Evolutionary conservation across 2,113 vertebrate species (phyloP).

Genomic region (Syrmaticus mikado): DNA sequence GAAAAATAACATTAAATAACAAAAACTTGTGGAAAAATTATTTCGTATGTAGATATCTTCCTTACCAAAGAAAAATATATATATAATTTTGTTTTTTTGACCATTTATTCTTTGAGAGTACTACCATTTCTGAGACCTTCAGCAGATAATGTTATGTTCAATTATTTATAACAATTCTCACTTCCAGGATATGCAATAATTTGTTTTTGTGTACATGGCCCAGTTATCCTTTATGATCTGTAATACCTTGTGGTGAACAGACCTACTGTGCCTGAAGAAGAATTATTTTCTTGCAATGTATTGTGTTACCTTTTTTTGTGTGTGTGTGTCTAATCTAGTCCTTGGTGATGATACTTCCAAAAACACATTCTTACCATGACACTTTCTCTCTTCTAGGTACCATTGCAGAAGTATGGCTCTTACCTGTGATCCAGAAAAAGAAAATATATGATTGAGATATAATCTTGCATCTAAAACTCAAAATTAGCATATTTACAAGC

Average conservation of each 20-base stretch:
- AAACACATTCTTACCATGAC: neutral
- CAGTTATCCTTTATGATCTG: neutral
- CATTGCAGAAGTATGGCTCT: neutral
- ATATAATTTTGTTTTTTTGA: neutral
- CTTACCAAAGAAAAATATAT: neutral
- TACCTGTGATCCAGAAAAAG: neutral
- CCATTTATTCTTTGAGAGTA: neutral
- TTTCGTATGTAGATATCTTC: neutral
- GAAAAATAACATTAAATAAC: fast-evolving
- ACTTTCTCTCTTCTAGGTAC: neutral
- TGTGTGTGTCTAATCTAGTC: neutral
- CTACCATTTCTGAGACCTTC: neutral
- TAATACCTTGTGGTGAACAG: neutral
- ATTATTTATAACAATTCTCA: neutral
- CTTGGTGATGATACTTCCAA: neutral
- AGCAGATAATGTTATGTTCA: neutral
- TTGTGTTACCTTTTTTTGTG: neutral
- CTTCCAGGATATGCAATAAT: neutral
- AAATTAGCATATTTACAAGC: neutral
- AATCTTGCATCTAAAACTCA: neutral
- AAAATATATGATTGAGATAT: neutral
- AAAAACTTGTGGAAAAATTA: neutral
- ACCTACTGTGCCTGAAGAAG: neutral
- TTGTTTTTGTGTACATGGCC: neutral
- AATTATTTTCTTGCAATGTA: neutral